A percentile compares a stretch with the other conserved stretches of the same genome.
These are phyloP conservation scores for Euura saliciscinereae DNA, from an alignment of 1,140 invertebrate species.

Conservation along the genomic window DNA sequence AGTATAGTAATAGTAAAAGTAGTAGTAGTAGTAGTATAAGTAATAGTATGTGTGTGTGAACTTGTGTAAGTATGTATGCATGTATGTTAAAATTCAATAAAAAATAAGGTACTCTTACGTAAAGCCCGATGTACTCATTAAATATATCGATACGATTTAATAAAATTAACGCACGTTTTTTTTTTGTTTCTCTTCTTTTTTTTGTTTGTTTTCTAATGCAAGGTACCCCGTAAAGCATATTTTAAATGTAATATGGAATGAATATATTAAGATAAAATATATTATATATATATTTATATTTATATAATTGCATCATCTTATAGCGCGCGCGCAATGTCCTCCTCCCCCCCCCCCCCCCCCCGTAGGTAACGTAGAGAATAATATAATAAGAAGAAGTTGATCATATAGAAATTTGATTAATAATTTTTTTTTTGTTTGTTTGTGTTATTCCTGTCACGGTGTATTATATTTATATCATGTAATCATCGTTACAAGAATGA, in stretches of 20 bases:
- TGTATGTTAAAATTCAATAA: conserved; percentile 20
- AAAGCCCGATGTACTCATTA: conserved; percentile 53
- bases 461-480: no score
- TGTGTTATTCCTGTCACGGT: no score
- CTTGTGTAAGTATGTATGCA: conserved; percentile 20
- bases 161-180: conserved; percentile 46
- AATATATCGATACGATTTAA: no score
- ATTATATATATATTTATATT: conserved; percentile 36
- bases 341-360: no score
- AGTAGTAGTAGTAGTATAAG: no score
- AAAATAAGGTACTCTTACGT: conserved; percentile 53
- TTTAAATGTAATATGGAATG: conserved; percentile 53
- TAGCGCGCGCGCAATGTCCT: no score
- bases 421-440: no score
- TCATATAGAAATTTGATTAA: no score
- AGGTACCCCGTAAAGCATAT: conserved; percentile 55
- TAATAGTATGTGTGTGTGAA: no score
- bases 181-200: not conserved
- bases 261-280: conserved; percentile 60
- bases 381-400: no score
- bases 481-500: no score
- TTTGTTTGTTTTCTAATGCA: conserved; percentile 21
- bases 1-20: not conserved
- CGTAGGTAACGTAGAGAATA: no score
- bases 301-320: conserved; percentile 30